Evolutionary conservation across 2,113 vertebrate genomes (phyloP), one percentile per base, ranked within the genome.

Genomic region (Turnix velox): DNA sequence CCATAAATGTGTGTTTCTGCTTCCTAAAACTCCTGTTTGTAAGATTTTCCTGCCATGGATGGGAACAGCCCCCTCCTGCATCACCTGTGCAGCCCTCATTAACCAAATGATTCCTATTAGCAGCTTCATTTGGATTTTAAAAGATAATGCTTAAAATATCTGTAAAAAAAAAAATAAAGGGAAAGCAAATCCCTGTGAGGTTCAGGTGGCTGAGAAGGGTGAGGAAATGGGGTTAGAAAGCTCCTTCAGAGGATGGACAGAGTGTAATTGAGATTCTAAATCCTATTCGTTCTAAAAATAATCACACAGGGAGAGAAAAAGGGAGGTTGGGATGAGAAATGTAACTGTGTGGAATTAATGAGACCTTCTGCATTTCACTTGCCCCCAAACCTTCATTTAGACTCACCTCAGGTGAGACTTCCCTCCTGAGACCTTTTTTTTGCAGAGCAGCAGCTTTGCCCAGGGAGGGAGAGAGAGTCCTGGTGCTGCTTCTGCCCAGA

Each of bases 221-320:
- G 35, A 58, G 59, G 67, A 72, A 62, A 77, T 59, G 78, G 28
- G 37, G 72, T 91, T 93, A 48, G 79, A 67, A 87, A 45, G 27
- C 58, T 39, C 81, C 39, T 80, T 77, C 49, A 71, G 66, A 76
- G 37, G 59, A 51, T 55, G 61, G 63, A 77, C 45, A 51, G 39
- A 63, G 48, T 79, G 63, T 85, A 55, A 73, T 83, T 75, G 59
- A n/a, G 63, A 65, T 75, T 74, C 77, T 76, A 73, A 90, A 72
- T 88, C 85, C 49, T 88, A n/a, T 90, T 93, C 83, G 43, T 93
- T 90, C 59, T 65, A 54, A 87, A 49, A 66, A 49, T 61, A 85
- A 42, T 67, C 72, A n/a, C 24, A 39, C 61, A n/a, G n/a, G n/a
- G 45, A 46, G 45, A 65, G 72, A 68, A 40, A 51, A 61, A 59